A percentile compares a stretch with the other conserved stretches of the same genome.
Evolutionary conservation across 2,113 vertebrate species (phyloP).

Genomic region (Rhodinocichla rosea): DNA sequence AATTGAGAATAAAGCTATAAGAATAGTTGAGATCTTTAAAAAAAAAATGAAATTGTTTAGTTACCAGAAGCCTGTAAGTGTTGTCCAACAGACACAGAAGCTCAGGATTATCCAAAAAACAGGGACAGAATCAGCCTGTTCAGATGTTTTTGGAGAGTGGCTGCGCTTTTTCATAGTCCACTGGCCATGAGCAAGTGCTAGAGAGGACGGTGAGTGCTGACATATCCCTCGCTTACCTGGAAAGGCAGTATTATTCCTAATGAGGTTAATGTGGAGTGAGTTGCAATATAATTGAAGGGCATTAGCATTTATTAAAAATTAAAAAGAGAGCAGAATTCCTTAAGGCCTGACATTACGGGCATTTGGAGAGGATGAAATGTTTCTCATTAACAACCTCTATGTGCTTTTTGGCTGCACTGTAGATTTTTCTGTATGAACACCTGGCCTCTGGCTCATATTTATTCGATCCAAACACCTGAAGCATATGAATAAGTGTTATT

Average conservation of each 20-base stretch:
- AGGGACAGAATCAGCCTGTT: background rate
- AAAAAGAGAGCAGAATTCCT: background rate
- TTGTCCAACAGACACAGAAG: background rate
- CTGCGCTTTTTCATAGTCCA: background rate
- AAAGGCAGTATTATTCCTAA: background rate
- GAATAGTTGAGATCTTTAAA: background rate
- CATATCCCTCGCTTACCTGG: background rate
- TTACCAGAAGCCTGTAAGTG: background rate
- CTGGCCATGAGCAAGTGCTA: background rate
- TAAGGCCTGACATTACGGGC: background rate
- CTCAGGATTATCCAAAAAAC: background rate
- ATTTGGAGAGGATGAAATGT: background rate
- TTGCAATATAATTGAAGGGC: background rate
- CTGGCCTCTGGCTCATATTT: background rate
- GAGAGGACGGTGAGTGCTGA: background rate
- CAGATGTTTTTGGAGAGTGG: background rate
- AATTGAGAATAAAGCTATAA: background rate
- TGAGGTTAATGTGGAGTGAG: background rate
- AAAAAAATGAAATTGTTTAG: background rate
- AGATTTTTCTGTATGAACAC: background rate
- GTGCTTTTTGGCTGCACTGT: background rate
- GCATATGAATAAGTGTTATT: background rate
- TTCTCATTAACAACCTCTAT: background rate
- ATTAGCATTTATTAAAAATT: conserved; percentile 12
- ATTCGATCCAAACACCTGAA: background rate